Conservation (phyloP, 2,888 invertebrate genomes). For the Epiblema foenella region DNA sequence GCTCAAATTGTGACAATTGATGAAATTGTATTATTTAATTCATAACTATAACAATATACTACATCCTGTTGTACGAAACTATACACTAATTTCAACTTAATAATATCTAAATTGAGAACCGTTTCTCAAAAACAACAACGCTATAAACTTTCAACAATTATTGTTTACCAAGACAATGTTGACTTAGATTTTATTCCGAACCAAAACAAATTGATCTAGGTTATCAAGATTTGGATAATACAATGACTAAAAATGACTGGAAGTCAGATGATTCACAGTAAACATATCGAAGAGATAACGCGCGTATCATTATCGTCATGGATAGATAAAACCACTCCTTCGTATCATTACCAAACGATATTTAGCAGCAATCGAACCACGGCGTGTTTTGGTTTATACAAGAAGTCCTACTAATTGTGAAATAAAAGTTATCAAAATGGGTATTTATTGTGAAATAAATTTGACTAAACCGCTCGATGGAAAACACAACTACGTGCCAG, state of each 20-base stretch:
- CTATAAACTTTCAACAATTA: no score
- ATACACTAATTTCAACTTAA: no score
- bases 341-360: constrained; percentile 4
- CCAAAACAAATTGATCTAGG: no score
- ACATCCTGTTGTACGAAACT: no score
- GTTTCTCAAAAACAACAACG: no score
- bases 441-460: constrained; percentile 38
- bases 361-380: not conserved
- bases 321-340: constrained; percentile 8
- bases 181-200: no score
- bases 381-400: not conserved
- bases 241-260: not conserved
- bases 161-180: no score
- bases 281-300: not conserved
- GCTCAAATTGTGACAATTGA: no score
- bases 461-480: constrained; percentile 27
- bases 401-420: not conserved
- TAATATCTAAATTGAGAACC: no score
- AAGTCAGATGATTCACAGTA: not conserved
- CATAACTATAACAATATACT: no score
- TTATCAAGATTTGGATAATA: not conserved
- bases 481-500: constrained; percentile 18
- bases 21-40: no score
- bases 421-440: constrained; percentile 17
- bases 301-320: constrained; percentile 3